Base-by-base conservation (phyloP, 2,113 vertebrate species). In the Macroglossus sobrinus region DNA sequence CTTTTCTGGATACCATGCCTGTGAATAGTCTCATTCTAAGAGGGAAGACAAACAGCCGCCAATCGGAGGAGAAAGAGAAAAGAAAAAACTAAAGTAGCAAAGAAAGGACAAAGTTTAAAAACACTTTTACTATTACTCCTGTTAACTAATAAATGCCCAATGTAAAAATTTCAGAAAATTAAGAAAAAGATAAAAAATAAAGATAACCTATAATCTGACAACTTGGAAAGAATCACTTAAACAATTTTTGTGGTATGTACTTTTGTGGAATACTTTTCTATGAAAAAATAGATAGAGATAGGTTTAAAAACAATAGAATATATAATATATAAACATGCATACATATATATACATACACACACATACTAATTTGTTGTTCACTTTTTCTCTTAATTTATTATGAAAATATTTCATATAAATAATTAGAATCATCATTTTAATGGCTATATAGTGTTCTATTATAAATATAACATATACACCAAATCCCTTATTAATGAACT, bases 101-200 rank as follows among this genome's bases (percentile, higher is more conserved):
- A 89, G 50, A 50, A 69, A 91, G 80, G 35, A 78, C 86, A 79
- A 86, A 53, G 5, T 40, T 57, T 86, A 57, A 89, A 79, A 47
- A 79, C 16, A 47, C 2, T 78, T 90, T 74, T 66, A 96, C 50
- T 91, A 55, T 96, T 91, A 84, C n/a, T 68, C 81, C 35, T 68
- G 61, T 84, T 79, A 68, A 50, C 57, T 72, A 82, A 55, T 88
- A 88, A 63, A 63, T 43, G 6, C 3, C 47, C n/a, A 84, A 38
- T 33, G 7, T 43, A 84, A 90, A 79, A 87, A 40, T 6, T 59
- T 78, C 30, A 53, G 69, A 72, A 87, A 87, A 93, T 24, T 43
- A 28, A 75, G 61, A 81, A 86, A 85, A 85, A 38, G 50, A 53
- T 81, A 26, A 45, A 87, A 94, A 78, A 84, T 61, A 79, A 93